Evolutionary conservation across 2,113 vertebrate species (phyloP).

Genomic region (Daboia siamensis): DNA sequence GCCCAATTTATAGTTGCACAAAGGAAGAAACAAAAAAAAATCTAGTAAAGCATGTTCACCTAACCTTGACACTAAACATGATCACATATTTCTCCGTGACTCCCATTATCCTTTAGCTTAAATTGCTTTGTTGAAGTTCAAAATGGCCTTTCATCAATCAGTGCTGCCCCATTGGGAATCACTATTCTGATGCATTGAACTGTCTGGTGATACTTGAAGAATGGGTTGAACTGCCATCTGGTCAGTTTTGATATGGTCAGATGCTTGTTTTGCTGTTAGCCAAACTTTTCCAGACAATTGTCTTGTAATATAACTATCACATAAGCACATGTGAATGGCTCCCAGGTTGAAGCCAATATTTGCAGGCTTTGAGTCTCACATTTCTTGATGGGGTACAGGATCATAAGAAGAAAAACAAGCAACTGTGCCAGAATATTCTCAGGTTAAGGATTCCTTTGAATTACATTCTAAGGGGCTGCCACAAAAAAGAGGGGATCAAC

Average conservation of each 20-base stretch:
- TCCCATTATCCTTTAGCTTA: neutral
- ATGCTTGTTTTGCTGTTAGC: neutral
- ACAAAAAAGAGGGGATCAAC: neutral
- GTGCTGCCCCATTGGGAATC: neutral
- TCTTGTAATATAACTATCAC: neutral
- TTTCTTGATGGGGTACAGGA: constrained; percentile 26
- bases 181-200: neutral
- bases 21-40: neutral
- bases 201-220: neutral
- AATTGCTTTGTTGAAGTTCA: neutral
- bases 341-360: constrained; percentile 62
- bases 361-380: constrained; percentile 67
- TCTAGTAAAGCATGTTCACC: neutral
- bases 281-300: neutral
- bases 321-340: neutral
- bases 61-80: neutral
- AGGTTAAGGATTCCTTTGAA: constrained; percentile 67
- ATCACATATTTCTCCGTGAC: neutral
- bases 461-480: constrained; percentile 27
- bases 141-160: neutral
- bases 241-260: neutral
- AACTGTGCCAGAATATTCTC: constrained; percentile 52
- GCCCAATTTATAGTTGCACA: neutral
- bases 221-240: neutral
- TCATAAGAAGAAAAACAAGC: constrained; percentile 56